Evolutionary conservation across 2,113 vertebrate species (phyloP), one percentile per base, ranked within the genome.

Genomic region (Talpa occidentalis): DNA sequence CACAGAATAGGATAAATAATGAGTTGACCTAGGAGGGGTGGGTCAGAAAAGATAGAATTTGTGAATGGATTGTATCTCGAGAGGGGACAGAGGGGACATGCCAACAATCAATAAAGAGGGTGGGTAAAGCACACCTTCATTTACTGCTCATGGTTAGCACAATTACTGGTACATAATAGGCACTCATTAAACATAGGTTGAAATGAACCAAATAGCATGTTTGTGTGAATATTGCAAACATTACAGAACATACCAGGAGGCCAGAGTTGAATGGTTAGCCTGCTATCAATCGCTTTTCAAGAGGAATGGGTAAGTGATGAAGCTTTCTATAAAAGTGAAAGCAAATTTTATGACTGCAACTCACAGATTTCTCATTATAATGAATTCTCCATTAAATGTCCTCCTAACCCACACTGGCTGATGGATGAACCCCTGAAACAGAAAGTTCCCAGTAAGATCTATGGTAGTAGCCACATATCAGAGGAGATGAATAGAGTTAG

Each of bases 301-400:
- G 66, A 90, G 26, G 90, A 82, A 40, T 85, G 66, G 54, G 44
- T 92, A 76, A 93, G 56, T 90, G 84, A 95, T 92, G 81, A 91
- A 62, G 67, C 80, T 88, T 93, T 94, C 90, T 87, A 49, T 87
- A 67, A 92, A 95, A 78, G 84, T 4, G 0, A 92, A 77, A 88
- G 74, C 56, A 94, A 91, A 96, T 96, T 97, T 95, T 96, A 94
- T 96, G 87, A 93, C 84, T 60, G 47, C 80, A 91, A 81, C 90
- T 92, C 90, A 81, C 60, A 96, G 92, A 95, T 96, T 96, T 95
- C 94, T 94, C 94, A 90, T 90, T 87, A 81, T 97, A 97, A 96
- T 93, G 92, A 96, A 95, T 95, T 97, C 80, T 84, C 92, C 92
- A 96, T 93, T 96, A 88, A 97, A 91, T 47, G 69, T 90, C 67